A percentile compares a stretch with the other conserved stretches of the same genome.
These are phyloP conservation scores for Agrotis clavis DNA, from an alignment of 2,888 invertebrate species.

Conservation along the genomic window DNA sequence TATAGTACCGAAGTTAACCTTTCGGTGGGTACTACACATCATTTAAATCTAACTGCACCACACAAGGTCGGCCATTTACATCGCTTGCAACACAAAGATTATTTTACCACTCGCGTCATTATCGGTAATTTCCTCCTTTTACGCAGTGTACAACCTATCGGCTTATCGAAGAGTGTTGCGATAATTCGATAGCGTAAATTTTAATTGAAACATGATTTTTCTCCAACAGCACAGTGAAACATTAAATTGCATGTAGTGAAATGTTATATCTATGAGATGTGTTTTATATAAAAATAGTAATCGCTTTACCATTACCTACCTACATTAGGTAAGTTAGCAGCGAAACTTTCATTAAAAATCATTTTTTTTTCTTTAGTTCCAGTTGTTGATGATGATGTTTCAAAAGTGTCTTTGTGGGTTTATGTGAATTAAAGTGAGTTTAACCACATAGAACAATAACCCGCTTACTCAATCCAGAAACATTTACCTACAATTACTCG, in stretches of 20 bases:
- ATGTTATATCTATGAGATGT: constrained; percentile 19
- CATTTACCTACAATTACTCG: not conserved
- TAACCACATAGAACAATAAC: not conserved
- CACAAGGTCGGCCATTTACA: constrained; percentile 59
- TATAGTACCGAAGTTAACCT: constrained; percentile 17
- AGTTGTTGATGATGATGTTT: not conserved
- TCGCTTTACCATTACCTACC: not conserved
- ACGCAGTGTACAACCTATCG: constrained; percentile 25
- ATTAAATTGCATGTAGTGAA: constrained; percentile 8
- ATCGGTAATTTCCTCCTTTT: constrained; percentile 57
- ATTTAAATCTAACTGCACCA: constrained; percentile 56
- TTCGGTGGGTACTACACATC: constrained; percentile 14
- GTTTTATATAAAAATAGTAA: not conserved
- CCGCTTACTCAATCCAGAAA: not conserved
- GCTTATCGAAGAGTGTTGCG: constrained; percentile 38
- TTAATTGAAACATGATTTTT: constrained; percentile 39
- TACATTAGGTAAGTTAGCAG: too few species aligned
- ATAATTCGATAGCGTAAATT: constrained; percentile 39
- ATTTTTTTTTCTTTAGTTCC: too few species aligned
- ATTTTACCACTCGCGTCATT: constrained; percentile 55
- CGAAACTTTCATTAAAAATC: too few species aligned
- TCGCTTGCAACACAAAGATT: constrained; percentile 47
- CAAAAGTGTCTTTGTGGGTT: not conserved
- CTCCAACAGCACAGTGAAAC: constrained; percentile 17
- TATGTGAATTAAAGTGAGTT: not conserved